These are phyloP conservation scores for Cylas formicarius DNA, from an alignment of 1,140 invertebrate genomes.

Conservation along the genomic window DNA sequence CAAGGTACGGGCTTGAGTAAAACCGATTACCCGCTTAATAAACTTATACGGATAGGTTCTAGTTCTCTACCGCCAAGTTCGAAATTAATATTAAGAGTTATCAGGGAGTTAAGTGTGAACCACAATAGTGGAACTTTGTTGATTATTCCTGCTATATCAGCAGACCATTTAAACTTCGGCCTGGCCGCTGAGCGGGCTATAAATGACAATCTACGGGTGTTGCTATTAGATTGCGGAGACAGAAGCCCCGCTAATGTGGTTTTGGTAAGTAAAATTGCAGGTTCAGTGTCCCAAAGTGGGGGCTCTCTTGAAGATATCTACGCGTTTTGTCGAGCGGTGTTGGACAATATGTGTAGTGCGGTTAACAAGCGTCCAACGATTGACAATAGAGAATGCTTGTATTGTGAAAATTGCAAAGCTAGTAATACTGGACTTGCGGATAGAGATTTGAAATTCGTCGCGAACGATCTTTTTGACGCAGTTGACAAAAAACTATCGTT, in stretches of 20 bases:
- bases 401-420: conserved; percentile 10
- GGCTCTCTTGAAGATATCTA: conserved; percentile 45
- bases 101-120: conserved; percentile 45
- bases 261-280: conserved; percentile 59
- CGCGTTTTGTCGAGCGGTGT: conserved; percentile 31
- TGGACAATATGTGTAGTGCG: conserved; percentile 32
- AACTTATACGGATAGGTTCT: not conserved
- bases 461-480: not conserved
- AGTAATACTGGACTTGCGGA: not conserved
- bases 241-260: conserved; percentile 50
- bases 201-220: conserved; percentile 31
- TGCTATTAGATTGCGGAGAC: conserved; percentile 32
- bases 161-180: conserved; percentile 36
- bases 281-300: conserved; percentile 57
- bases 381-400: conserved; percentile 4
- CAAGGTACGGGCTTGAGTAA: conserved; percentile 43
- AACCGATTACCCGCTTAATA: not conserved
- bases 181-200: conserved; percentile 37
- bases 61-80: conserved; percentile 44
- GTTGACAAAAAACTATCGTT: conserved; percentile 7
- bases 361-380: conserved; percentile 5
- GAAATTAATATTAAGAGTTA: conserved; percentile 44
- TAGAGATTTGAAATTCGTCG: no score
- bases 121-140: conserved; percentile 33
- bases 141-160: conserved; percentile 30